Percentiles rank a stretch among this genome's conserved stretches.
Evolutionary conservation across 2,113 vertebrate genomes (phyloP).

Genomic region (Hoplias malabaricus): DNA sequence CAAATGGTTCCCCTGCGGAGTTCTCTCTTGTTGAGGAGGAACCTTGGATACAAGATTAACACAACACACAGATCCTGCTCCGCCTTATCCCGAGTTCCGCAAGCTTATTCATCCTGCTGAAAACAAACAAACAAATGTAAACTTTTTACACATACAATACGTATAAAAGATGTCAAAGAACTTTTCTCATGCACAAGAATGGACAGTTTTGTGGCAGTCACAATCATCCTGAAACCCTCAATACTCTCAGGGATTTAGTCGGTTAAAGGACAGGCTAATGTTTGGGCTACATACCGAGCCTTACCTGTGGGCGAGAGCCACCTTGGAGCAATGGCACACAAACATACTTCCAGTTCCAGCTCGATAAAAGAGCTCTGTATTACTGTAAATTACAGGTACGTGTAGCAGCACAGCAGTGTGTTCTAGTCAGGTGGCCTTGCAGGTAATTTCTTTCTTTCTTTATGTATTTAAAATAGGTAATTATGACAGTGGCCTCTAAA

Average conservation of each 20-base stretch:
- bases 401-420: background rate
- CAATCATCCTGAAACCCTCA: background rate
- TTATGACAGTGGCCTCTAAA: background rate
- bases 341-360: background rate
- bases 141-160: constrained; percentile 2
- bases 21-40: constrained; percentile 89
- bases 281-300: constrained; percentile 56
- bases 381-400: background rate
- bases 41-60: constrained; percentile 89
- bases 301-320: constrained; percentile 58
- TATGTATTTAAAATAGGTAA: background rate
- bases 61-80: constrained; percentile 75
- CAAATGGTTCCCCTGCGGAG: constrained; percentile 89
- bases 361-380: constrained; percentile 6
- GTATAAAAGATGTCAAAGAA: constrained; percentile 12
- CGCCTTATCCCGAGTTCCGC: constrained; percentile 77
- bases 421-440: constrained; percentile 2
- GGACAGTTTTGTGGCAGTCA: constrained; percentile 18
- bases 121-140: constrained; percentile 36
- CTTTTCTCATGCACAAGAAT: constrained; percentile 36
- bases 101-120: constrained; percentile 63
- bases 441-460: background rate
- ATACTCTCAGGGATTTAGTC: background rate
- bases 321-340: constrained; percentile 31
- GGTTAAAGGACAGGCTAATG: constrained; percentile 2